Base-by-base conservation (phyloP, 2,888 invertebrate genomes). In the Orthosia incerta region DNA sequence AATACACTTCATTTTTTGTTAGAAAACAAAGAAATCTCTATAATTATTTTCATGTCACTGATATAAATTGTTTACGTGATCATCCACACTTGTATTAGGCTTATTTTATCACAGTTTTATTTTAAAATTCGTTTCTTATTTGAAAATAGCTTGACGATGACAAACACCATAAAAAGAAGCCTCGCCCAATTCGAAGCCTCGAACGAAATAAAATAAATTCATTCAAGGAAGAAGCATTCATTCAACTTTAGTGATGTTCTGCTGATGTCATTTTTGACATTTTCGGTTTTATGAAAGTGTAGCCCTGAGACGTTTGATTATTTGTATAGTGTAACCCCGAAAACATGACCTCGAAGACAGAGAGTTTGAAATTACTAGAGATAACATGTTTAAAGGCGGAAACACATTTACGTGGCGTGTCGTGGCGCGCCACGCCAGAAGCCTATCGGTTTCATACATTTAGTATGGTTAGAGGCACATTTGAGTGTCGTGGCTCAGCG, bases 1-100 rank as follows among this genome's bases (percentile, higher is more conserved):
- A 74, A 88, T 82, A 87, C 86, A 88, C 89, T 90, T 94, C 94
- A 96, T 95, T 89, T 89, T 94, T 87, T 90, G 86, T 76, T 88
- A 88, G 57, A 85, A 80, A 87, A 80, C 74, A 76, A 71, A 70
- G 51, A 78, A 77, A 73, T 72, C 13, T 53, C 66, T 67, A 62
- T 67, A 79, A 77, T 85, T 76, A 80, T 74, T 67, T 73, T 71
- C 53, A 64, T 74, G 67, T 63, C 46, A 75, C 50, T 5, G 16
- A 68, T 46, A 50, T 16, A 20, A 57, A 56, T 66, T 46, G 51
- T 16, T 76, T 64, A 56, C 56, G 31, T 71, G 59, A 55, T 72
- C 46, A 55, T 50, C 23, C 20, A 55, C 50, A 78, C 68, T 53
- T 71, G 74, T 85, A 82, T 71, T 82, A 48, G 65, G 70, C 26